These are phyloP conservation scores for Protonibea diacanthus DNA, from an alignment of 2,797 vertebrate species.

Conservation along the genomic window DNA sequence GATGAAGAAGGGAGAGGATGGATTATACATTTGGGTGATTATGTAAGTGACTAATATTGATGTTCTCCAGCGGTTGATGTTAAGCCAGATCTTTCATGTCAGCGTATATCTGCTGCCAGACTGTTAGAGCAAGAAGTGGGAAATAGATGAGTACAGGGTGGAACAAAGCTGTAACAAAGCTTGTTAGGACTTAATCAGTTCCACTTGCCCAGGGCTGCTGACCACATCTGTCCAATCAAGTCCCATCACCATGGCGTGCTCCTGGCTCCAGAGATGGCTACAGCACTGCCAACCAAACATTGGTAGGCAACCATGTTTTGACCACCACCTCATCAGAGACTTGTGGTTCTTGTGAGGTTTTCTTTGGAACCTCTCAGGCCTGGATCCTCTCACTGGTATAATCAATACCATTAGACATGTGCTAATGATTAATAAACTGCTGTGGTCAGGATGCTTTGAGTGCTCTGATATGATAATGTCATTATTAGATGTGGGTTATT, in stretches of 20 bases:
- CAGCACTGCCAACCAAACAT: conserved; percentile 42
- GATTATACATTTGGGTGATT: conserved; percentile 38
- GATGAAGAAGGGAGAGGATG: conserved; percentile 27
- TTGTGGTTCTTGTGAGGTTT: conserved; percentile 53
- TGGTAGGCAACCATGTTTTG: conserved; percentile 44
- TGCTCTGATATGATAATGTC: conserved; percentile 69
- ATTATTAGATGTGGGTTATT: conserved; percentile 71
- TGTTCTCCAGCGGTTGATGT: conserved; percentile 32
- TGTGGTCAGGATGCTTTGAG: conserved; percentile 57
- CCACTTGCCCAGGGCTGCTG: conserved; percentile 45
- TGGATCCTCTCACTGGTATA: conserved; percentile 35
- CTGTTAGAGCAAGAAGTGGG: conserved; percentile 12
- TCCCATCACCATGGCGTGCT: conserved; percentile 49
- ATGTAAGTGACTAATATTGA: conserved; percentile 31
- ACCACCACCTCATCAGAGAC: conserved; percentile 65
- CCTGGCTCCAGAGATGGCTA: conserved; percentile 51
- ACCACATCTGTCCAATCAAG: conserved; percentile 69
- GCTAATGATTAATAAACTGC: conserved; percentile 68
- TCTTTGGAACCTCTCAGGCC: conserved; percentile 45
- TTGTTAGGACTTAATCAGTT: conserved; percentile 68
- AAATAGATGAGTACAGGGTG: conserved; percentile 33
- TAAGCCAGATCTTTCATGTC: conserved; percentile 34
- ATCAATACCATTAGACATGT: conserved; percentile 60
- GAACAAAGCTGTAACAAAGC: conserved; percentile 71
- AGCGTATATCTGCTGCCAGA: conserved; percentile 37